These are phyloP conservation scores for Epizoanthus ramosus DNA, from an alignment of 92 coral and sea anemone species.

Conservation along the genomic window DNA sequence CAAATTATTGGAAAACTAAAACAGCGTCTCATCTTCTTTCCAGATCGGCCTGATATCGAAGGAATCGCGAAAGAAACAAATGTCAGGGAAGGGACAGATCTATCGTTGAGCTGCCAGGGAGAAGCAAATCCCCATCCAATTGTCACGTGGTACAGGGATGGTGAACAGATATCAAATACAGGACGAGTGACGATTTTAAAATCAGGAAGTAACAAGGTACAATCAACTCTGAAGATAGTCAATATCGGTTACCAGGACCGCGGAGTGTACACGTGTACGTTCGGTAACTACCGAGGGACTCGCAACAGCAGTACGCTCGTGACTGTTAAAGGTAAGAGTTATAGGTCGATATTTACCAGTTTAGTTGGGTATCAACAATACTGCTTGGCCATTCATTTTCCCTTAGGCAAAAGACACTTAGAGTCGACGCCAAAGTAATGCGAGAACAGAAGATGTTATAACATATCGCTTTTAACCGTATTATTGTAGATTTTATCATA, in stretches of 20 bases:
- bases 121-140: background rate
- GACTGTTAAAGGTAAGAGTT: background rate
- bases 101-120: background rate
- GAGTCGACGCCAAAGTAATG: too few species aligned
- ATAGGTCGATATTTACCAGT: background rate
- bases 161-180: background rate
- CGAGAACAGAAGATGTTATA: too few species aligned
- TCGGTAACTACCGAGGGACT: background rate
- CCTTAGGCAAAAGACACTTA: background rate
- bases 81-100: background rate
- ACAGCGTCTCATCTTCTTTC: background rate
- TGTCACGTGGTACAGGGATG: constrained; percentile 16
- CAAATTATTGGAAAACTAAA: background rate
- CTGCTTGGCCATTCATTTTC: background rate
- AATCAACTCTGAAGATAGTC: background rate
- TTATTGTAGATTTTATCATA: too few species aligned
- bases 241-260: background rate
- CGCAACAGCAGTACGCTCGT: background rate
- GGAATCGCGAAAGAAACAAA: background rate
- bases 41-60: background rate
- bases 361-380: background rate
- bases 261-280: constrained; percentile 3
- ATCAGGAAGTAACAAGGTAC: too few species aligned
- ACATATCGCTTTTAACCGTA: too few species aligned
- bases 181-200: background rate